Conservation (phyloP, 2,797 vertebrate genomes). For the Aratinga solstitialis region DNA sequence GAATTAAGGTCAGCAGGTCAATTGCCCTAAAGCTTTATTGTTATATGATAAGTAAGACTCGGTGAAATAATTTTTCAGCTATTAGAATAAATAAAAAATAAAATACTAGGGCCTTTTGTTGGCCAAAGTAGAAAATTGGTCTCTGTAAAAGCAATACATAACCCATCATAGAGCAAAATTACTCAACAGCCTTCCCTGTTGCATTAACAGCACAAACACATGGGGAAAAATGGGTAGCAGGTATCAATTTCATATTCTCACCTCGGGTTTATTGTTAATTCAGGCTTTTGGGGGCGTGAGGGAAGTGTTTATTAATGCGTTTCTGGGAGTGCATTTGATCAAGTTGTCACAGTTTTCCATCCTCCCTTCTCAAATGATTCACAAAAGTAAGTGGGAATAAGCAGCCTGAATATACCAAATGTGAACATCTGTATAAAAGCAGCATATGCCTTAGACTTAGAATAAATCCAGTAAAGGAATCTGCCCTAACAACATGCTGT, state of each 20-base stretch:
- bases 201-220: background rate
- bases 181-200: background rate
- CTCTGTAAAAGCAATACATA: background rate
- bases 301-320: background rate
- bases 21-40: slow-evolving; percentile 78
- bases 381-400: slow-evolving; percentile 1
- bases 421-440: slow-evolving; percentile 27
- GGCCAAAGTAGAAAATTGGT: slow-evolving; percentile 47
- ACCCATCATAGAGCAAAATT: slow-evolving; percentile 37
- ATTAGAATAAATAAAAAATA: slow-evolving; percentile 24
- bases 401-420: background rate
- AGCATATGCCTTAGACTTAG: background rate
- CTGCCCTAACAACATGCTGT: background rate
- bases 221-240: background rate
- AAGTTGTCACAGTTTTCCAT: slow-evolving; percentile 9
- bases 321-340: background rate
- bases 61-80: slow-evolving; percentile 72
- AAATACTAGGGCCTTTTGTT: slow-evolving; percentile 36
- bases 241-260: slow-evolving; percentile 10
- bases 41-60: slow-evolving; percentile 76
- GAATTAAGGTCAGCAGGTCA: slow-evolving; percentile 84
- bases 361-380: slow-evolving; percentile 31
- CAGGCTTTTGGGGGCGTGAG: background rate
- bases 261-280: background rate
- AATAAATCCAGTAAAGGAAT: background rate